A percentile compares a stretch with the other conserved stretches of the same genome.
Evolutionary conservation across 2,797 vertebrate species (phyloP).

Genomic region (Acanthurus tractus): DNA sequence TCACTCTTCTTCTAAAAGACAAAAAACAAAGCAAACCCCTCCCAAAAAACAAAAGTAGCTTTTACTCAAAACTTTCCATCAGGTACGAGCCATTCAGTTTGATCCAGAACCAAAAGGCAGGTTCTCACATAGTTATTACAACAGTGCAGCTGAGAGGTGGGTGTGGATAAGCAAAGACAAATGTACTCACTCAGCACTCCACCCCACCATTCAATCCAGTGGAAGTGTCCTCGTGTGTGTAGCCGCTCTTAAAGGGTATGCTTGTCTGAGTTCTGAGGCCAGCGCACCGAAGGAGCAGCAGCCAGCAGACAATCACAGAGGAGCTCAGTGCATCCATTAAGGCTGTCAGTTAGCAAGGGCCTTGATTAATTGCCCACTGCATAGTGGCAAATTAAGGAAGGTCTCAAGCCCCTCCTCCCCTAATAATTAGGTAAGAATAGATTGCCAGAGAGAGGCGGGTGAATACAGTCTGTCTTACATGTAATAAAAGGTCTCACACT

Average conservation of each 20-base stretch:
- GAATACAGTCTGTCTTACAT: conserved; percentile 57
- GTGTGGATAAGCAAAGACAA: conserved; percentile 60
- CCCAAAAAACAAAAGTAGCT: neutral
- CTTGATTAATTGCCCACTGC: conserved; percentile 83
- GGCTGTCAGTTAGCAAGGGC: conserved; percentile 78
- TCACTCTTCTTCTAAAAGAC: conserved; percentile 25
- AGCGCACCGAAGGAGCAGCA: conserved; percentile 65
- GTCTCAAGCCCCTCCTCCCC: conserved; percentile 63
- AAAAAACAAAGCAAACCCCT: conserved; percentile 21
- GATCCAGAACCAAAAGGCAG: conserved; percentile 57
- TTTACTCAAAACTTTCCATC: conserved; percentile 20
- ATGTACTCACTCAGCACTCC: conserved; percentile 65
- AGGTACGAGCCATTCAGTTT: conserved; percentile 20
- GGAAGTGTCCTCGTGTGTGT: conserved; percentile 69
- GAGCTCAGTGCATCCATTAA: conserved; percentile 81
- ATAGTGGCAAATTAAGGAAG: conserved; percentile 80
- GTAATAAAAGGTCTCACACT: conserved; percentile 67
- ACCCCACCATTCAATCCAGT: conserved; percentile 59
- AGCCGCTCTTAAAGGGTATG: conserved; percentile 73
- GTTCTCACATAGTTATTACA: conserved; percentile 56
- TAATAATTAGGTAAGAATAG: conserved; percentile 83
- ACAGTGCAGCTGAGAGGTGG: conserved; percentile 51
- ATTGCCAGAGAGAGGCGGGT: conserved; percentile 70
- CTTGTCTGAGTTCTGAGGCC: conserved; percentile 69
- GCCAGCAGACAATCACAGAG: conserved; percentile 76